Conservation (phyloP, 2,113 vertebrate species). For the Clarias gariepinus region DNA sequence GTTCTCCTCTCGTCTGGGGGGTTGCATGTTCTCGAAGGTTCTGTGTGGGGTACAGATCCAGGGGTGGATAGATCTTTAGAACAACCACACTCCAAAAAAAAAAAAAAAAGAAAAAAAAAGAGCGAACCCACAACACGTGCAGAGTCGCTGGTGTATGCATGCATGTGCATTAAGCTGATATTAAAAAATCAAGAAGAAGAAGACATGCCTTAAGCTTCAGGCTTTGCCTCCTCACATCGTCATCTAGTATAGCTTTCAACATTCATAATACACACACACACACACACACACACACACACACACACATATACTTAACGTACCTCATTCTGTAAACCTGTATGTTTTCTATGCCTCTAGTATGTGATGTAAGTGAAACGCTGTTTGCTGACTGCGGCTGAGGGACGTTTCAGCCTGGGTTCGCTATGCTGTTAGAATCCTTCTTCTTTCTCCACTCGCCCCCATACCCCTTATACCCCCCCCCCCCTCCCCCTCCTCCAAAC, state of each 20-base stretch:
- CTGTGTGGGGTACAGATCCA: constrained; percentile 10
- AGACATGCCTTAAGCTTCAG: constrained; percentile 48
- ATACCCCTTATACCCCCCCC: not conserved
- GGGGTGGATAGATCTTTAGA: not conserved
- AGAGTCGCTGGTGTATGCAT: constrained; percentile 30
- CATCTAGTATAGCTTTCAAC: constrained; percentile 44
- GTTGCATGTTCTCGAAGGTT: constrained; percentile 22
- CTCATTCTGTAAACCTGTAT: constrained; percentile 67
- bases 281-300: constrained; percentile 25
- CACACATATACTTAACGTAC: constrained; percentile 49
- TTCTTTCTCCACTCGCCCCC: constrained; percentile 14
- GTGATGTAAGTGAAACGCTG: constrained; percentile 68
- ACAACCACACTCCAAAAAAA: not conserved
- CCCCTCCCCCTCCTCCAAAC: not conserved
- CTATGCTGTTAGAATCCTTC: constrained; percentile 50
- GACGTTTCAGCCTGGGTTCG: constrained; percentile 59
- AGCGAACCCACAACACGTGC: not conserved
- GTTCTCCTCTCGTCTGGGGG: constrained; percentile 27
- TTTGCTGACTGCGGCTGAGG: constrained; percentile 59
- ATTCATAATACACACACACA: constrained; percentile 33
- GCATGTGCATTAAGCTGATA: constrained; percentile 43
- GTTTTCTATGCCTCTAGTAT: constrained; percentile 73
- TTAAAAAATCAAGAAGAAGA: not conserved
- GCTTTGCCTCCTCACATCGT: constrained; percentile 29
- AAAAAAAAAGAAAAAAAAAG: not conserved